These are phyloP conservation scores for Paedocypris sp. DNA, from an alignment of 2,113 vertebrate species.

Conservation along the genomic window DNA sequence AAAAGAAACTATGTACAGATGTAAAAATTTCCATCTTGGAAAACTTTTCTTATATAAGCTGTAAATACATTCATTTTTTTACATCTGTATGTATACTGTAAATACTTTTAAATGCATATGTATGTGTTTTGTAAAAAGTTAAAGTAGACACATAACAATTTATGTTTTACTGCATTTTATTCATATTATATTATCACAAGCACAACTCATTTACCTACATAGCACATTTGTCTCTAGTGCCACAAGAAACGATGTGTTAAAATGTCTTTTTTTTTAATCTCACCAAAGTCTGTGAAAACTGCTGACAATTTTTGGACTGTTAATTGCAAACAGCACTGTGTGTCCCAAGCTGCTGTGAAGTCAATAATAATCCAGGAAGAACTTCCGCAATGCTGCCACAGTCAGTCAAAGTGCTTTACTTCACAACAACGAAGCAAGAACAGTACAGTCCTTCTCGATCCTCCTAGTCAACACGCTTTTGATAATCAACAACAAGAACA, in stretches of 20 bases:
- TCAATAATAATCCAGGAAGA: conserved; percentile 15
- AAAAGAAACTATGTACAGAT: no score
- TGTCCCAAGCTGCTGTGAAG: background rate
- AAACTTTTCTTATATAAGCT: no score
- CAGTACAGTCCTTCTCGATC: no score
- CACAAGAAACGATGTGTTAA: background rate
- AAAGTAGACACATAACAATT: background rate
- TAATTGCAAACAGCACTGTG: conserved; percentile 20
- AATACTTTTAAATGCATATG: no score
- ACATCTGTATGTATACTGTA: no score
- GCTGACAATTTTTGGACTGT: background rate
- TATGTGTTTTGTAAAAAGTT: background rate
- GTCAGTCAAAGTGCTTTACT: no score
- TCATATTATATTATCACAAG: background rate
- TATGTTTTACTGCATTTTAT: background rate
- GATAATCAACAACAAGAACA: no score
- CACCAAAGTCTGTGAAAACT: background rate
- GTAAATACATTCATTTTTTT: no score
- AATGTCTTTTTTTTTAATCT: no score
- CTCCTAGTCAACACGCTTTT: no score
- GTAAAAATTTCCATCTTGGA: no score
- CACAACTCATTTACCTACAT: background rate
- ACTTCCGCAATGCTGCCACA: conserved; percentile 17
- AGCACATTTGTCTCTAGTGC: background rate
- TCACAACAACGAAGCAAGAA: no score